Evolutionary conservation across 2,888 invertebrate genomes (phyloP).

Genomic region (Apamea monoglypha): DNA sequence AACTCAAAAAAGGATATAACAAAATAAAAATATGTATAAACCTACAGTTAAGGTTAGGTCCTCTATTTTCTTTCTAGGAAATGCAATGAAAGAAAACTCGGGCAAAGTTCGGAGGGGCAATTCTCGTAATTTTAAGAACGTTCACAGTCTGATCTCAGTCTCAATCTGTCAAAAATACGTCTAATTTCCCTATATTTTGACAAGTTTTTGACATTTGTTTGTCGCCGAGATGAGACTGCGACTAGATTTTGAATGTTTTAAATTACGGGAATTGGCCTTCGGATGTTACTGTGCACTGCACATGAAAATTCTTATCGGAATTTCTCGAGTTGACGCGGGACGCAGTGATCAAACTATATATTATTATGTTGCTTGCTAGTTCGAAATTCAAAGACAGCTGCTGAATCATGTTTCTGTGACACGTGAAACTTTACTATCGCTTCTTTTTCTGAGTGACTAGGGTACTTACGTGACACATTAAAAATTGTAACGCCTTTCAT

Average conservation of each 20-base stretch:
- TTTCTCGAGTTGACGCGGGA: slow-evolving; percentile 8
- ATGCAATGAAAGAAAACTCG: background rate
- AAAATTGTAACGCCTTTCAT: background rate
- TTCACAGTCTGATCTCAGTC: no score
- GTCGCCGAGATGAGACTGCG: no score
- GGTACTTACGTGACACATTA: background rate
- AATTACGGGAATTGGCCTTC: no score
- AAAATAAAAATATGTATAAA: background rate
- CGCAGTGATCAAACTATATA: slow-evolving; percentile 16
- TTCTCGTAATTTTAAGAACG: no score
- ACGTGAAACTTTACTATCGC: background rate
- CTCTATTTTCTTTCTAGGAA: background rate
- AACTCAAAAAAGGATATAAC: background rate
- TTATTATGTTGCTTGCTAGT: slow-evolving; percentile 6
- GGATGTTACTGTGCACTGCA: background rate
- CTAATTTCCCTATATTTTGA: no score
- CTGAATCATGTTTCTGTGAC: background rate
- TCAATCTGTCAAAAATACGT: no score
- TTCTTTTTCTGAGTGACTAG: background rate
- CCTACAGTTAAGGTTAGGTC: background rate
- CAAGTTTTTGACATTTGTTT: no score
- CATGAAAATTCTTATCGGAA: slow-evolving; percentile 34
- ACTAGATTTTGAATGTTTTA: no score
- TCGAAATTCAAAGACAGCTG: background rate
- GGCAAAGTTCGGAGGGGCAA: slow-evolving; percentile 35